Conservation (phyloP, 2,888 invertebrate species). For the Gonocerus acuteangulatus region DNA sequence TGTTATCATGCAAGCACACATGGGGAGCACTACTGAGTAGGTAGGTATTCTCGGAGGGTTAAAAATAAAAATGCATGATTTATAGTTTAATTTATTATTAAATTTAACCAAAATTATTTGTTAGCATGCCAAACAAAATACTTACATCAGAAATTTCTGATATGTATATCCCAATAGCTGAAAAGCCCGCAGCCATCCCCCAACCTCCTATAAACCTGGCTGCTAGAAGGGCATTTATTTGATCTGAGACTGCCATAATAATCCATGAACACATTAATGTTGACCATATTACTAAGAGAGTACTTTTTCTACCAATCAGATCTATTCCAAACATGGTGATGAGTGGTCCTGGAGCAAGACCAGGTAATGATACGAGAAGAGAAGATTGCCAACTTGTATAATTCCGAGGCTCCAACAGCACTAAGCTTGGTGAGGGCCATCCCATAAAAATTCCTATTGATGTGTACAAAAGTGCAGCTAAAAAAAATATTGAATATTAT, state of each 20-base stretch:
- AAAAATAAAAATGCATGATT: no score
- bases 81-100: no score
- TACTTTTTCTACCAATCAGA: background rate
- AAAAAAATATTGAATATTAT: background rate
- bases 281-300: background rate
- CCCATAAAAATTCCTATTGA: background rate
- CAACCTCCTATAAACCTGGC: background rate
- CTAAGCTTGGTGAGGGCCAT: background rate
- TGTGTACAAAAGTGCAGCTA: background rate
- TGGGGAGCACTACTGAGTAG: no score
- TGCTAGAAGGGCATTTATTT: background rate
- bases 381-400: background rate
- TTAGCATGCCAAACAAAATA: no score
- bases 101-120: no score
- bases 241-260: background rate
- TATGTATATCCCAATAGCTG: background rate
- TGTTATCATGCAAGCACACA: no score
- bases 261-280: background rate
- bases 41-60: no score
- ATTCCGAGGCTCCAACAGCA: background rate
- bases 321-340: constrained; percentile 1
- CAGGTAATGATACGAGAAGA: background rate
- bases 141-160: background rate
- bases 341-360: background rate
- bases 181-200: background rate